A percentile compares a stretch with the other conserved stretches of the same genome.
Evolutionary conservation across 2,888 invertebrate species (phyloP).

Genomic region (Aphidoletes aphidimyza): DNA sequence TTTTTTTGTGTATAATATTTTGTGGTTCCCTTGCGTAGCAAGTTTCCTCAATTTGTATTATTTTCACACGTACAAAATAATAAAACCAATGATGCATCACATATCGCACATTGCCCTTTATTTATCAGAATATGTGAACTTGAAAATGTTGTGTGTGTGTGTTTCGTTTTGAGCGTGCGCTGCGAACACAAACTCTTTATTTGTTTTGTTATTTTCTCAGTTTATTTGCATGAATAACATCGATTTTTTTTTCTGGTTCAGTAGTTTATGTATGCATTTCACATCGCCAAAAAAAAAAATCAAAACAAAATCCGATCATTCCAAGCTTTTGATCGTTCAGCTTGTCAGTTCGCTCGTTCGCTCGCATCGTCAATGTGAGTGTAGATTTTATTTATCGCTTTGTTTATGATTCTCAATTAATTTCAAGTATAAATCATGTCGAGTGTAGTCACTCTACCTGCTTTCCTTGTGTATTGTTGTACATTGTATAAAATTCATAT

Average conservation of each 20-base stretch:
- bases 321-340: no score
- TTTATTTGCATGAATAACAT: not conserved
- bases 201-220: not conserved
- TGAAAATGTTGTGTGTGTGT: not conserved
- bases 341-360: not conserved
- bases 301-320: no score
- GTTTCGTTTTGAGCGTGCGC: not conserved
- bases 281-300: no score
- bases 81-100: conserved; percentile 15
- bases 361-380: not conserved
- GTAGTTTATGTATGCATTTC: not conserved
- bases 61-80: not conserved
- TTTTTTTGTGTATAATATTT: not conserved
- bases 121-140: not conserved
- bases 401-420: conserved; percentile 43
- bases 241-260: not conserved
- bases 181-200: no score
- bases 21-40: not conserved
- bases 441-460: conserved; percentile 7
- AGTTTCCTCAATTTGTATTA: not conserved
- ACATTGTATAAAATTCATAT: not conserved
- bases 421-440: conserved; percentile 53
- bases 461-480: not conserved
- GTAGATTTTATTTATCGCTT: conserved; percentile 44
- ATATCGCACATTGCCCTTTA: conserved; percentile 52